phyloP scores from a whole-genome alignment of 2,113 vertebrate genomes.

The Fregata magnificens region DNA sequence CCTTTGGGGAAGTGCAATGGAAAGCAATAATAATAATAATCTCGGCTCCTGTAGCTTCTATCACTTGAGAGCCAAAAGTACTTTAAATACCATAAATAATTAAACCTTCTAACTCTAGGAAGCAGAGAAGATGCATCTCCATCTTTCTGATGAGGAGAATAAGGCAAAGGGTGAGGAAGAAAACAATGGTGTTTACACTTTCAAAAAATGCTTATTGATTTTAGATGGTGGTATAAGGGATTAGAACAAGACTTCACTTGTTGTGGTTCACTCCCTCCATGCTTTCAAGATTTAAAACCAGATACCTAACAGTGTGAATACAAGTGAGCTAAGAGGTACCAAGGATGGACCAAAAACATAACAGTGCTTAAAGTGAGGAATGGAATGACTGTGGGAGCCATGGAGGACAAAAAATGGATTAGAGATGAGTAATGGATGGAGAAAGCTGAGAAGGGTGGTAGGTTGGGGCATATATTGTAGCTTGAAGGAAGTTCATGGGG shows the following conservation, averaged over 20 bases:
- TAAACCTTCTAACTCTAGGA: slow-evolving; percentile 5
- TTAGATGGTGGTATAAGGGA: neutral
- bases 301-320: neutral
- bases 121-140: neutral
- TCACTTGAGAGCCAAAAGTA: slow-evolving; percentile 16
- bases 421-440: neutral
- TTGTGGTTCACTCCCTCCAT: neutral
- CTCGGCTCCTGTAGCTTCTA: slow-evolving; percentile 5
- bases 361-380: neutral
- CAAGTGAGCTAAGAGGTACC: neutral
- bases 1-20: neutral
- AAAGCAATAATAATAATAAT: slow-evolving; percentile 36
- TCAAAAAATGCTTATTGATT: slow-evolving; percentile 10
- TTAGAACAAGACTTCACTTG: neutral
- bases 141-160: neutral
- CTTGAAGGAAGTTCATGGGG: neutral
- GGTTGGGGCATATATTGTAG: neutral
- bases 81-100: slow-evolving; percentile 57
- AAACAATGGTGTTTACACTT: neutral
- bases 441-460: neutral
- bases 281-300: neutral
- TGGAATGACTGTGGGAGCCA: neutral
- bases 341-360: neutral
- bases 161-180: neutral
- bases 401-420: neutral